Evolutionary conservation across 2,113 vertebrate genomes (phyloP), one percentile per base, ranked within the genome.

Genomic region (Pygoscelis adeliae): DNA sequence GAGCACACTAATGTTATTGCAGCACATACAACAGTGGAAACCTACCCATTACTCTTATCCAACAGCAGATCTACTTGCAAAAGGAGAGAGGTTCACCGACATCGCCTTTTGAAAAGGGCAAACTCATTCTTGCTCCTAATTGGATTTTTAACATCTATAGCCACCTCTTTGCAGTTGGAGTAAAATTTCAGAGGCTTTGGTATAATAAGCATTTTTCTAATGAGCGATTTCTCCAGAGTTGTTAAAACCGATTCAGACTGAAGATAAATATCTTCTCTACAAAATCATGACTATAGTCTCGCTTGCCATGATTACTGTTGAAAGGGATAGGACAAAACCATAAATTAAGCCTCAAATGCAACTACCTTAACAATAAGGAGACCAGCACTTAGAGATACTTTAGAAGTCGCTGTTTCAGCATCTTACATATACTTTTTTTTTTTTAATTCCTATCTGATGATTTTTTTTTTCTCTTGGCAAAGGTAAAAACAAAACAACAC

Each of bases 401-500:
- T n/a, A 3, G 4, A 69, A 73, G 22, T 50, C 25, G 3, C 26
- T 69, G 6, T 25, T 93, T 58, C 15, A 80, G 40, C 34, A 52
- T 58, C 40, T 50, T 70, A 34, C 23, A 83, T 14, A 25, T 6
- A 29, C 21, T 25, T 58, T 72, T 20, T 19, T 15, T 73, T 63
- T n/a, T 50, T 26, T 14, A 14, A n/a, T 67, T 61, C 56, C 20
- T 40, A 20, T 66, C 23, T 36, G 8, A 58, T 11, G 9, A 23
- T 29, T 21, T 20, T 87, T 38, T 30, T 15, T 4, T 10, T 1
- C 8, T n/a, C 29, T 52, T 17, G 9, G 18, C 17, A 46, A 55
- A 79, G 38, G 19, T 13, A 8, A 50, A 56, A 72, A 23, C 23
- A 34, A 34, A 69, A 2, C 34, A 9, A 5, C 0, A 0, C 47